Evolutionary conservation across 2,888 invertebrate genomes (phyloP), one percentile per base, ranked within the genome.

Genomic region (Andrena hattorfiana): DNA sequence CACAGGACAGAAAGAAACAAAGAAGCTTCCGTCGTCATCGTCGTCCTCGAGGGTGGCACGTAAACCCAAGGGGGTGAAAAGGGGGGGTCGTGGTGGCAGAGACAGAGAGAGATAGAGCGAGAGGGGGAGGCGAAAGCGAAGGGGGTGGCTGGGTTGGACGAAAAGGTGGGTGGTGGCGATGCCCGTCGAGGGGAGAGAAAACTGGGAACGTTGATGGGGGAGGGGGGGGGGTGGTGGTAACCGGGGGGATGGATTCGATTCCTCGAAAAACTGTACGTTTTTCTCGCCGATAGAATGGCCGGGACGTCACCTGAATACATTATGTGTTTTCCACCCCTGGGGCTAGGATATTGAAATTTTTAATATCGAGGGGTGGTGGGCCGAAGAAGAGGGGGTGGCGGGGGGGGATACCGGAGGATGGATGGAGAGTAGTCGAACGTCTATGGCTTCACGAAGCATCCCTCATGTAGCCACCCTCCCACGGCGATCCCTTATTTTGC

Each of bases 321-420:
- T 94, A 94, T 94, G 93, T 93, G 93, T 94, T 94, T 94, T 93
- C 92, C 92, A 93, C 93, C 93, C 94, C 93, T 93, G 94, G 93
- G 93, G 94, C 93, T 92, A 93, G 93, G 93, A 94, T 94, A 94
- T 94, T 94, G 94, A 94, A 94, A 94, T 93, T 94, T 94, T 94
- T 94, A 94, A 94, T 94, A 94, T 94, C 93, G 92, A 92, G 92
- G 91, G 92, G 90, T 90, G 93, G 90, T 90, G 86, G 69, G 87
- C 78, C 86, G 88, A 75, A 81, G 85, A 78, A 86, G 85, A 42
- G 85, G 83, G 75, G 88, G 76, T 85, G 84, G 85, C 81, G 76
- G 89, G 75, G 86, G 75, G 84, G 84, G 84, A 82, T 42, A 42
- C 42, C 42, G 84, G 86, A 85, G 88, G 89, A 90, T 85, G 89